These are phyloP conservation scores for Carassius carassius DNA, from an alignment of 2,113 vertebrate genomes.

Conservation along the genomic window DNA sequence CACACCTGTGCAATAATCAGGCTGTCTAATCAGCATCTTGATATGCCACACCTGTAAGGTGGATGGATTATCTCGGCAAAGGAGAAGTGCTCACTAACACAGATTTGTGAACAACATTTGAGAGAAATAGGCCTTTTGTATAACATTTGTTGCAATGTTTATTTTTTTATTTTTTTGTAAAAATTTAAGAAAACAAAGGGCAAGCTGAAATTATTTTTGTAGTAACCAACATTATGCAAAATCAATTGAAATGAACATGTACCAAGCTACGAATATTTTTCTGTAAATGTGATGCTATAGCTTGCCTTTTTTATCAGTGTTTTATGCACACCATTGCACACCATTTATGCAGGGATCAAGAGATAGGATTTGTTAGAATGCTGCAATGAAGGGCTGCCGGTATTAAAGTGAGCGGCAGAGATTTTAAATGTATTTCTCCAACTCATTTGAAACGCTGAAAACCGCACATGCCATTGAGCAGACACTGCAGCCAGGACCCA, in stretches of 20 bases:
- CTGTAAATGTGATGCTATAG: not conserved
- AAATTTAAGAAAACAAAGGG: not conserved
- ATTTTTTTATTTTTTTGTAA: not conserved
- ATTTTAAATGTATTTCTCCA: slow-evolving; percentile 42
- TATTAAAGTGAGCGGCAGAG: slow-evolving; percentile 48
- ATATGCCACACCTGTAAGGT: too few species aligned
- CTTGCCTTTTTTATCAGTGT: not conserved
- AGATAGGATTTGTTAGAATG: not conserved
- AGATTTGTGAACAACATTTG: too few species aligned
- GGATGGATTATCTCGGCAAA: too few species aligned
- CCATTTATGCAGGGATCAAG: slow-evolving; percentile 15
- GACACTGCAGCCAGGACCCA: not conserved
- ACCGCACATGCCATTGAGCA: slow-evolving; percentile 41
- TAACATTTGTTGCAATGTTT: too few species aligned
- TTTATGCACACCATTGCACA: too few species aligned
- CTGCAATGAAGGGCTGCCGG: slow-evolving; percentile 7
- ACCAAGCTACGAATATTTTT: not conserved
- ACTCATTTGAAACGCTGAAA: slow-evolving; percentile 38
- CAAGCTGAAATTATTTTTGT: not conserved
- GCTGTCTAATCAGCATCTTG: too few species aligned
- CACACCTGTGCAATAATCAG: too few species aligned
- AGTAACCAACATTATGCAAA: not conserved
- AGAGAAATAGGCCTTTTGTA: too few species aligned
- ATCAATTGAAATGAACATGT: not conserved
- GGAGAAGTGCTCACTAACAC: too few species aligned